Percentiles rank a stretch among this genome's conserved stretches.
These are phyloP conservation scores for Phyllopteryx taeniolatus DNA, from an alignment of 2,113 vertebrate genomes.

Conservation along the genomic window DNA sequence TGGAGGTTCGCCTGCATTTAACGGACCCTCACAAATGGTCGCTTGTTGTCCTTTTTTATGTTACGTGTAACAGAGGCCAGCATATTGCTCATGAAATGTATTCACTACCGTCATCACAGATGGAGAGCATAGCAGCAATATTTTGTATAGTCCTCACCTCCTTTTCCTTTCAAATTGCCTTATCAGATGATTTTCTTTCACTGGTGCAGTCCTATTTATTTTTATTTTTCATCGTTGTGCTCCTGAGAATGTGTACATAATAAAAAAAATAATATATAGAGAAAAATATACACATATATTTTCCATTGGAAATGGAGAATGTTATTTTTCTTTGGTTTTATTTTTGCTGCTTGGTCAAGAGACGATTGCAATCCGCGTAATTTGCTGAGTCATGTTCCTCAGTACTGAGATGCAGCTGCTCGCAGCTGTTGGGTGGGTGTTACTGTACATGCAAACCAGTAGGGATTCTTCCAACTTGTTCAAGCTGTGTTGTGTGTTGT, in stretches of 20 bases:
- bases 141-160: constrained; percentile 65
- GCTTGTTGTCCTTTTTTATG: constrained; percentile 34
- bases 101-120: constrained; percentile 60
- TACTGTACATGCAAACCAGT: constrained; percentile 65
- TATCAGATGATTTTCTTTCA: constrained; percentile 63
- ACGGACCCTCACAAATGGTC: not conserved
- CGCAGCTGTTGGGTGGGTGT: constrained; percentile 62
- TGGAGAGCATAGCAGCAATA: constrained; percentile 71
- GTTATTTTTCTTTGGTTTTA: constrained; percentile 77
- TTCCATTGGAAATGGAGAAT: constrained; percentile 77
- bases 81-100: constrained; percentile 59
- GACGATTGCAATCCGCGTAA: constrained; percentile 58
- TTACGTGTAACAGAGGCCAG: constrained; percentile 42
- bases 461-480: constrained; percentile 67
- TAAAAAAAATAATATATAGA: constrained; percentile 61
- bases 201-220: constrained; percentile 62
- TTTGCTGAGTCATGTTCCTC: constrained; percentile 65
- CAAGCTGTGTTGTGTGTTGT: constrained; percentile 53
- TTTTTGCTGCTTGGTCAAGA: constrained; percentile 71
- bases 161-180: constrained; percentile 70
- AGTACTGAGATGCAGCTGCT: constrained; percentile 55
- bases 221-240: constrained; percentile 62
- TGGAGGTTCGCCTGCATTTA: not conserved
- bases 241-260: constrained; percentile 72
- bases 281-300: constrained; percentile 79